Evolutionary conservation across 1,140 invertebrate genomes (phyloP), one percentile per base, ranked within the genome.

Genomic region (Drosophila grimshawi): DNA sequence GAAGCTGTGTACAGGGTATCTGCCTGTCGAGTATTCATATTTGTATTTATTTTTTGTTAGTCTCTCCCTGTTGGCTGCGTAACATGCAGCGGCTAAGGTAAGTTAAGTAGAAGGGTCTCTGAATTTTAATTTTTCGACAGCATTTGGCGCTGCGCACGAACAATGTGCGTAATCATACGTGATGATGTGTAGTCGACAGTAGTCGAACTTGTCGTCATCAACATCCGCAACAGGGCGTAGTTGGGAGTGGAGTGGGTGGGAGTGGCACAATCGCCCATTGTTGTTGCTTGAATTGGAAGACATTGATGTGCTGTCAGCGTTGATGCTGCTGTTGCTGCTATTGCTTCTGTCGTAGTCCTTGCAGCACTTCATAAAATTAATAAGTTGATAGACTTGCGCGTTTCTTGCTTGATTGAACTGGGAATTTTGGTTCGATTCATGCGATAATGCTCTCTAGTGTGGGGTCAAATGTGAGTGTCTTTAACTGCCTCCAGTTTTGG

Each of bases 121-220:
- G 85, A 89, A 89, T 89, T 89, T 89, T 89, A 89, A 89, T 89
- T 89, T 74, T 89, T 89, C 85, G 85, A 89, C 85, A 89, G 88
- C 80, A 80, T 88, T 90, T 90, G 73, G 80, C 78, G 78, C 77
- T 90, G 82, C 82, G 72, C 88, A 81, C 88, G 78, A 91, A 91
- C 90, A 91, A 91, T 91, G 89, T 85, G 90, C 86, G 86, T 91
- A 91, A 91, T 91, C 90, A 91, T 81, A 91, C 86, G 89, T 91
- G 82, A 91, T 91, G 89, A 86, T 90, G 85, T 73, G 86, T 67
- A 62, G 51, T 62, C 56, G 41, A 56, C 32, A 61, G 45, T 39
- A 52, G 66, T 64, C 67, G 62, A 72, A 60, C 65, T 63, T 60
- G 53, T 66, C 46, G 57, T 59, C 64, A 49, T 72, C 79, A 71